Evolutionary conservation across 2,797 vertebrate genomes (phyloP).

Genomic region (Ficedula albicollis): DNA sequence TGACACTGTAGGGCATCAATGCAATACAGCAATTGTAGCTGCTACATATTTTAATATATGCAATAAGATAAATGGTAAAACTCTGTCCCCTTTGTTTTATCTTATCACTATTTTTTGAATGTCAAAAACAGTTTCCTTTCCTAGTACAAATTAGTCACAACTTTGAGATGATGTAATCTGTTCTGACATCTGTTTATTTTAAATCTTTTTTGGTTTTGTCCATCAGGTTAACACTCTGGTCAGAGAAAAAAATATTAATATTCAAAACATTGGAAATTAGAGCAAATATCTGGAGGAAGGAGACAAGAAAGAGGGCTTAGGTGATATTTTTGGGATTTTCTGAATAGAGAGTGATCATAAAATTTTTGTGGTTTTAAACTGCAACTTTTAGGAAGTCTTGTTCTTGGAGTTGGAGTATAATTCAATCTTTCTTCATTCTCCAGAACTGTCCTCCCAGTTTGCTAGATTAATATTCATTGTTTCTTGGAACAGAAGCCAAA

Average conservation of each 20-base stretch:
- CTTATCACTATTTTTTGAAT: accelerated
- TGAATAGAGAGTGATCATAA: background rate
- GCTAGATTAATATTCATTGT: background rate
- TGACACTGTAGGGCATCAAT: background rate
- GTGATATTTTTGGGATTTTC: background rate
- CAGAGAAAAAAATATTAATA: background rate
- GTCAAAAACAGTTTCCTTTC: background rate
- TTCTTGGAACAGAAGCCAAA: background rate
- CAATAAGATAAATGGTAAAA: background rate
- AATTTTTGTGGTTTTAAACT: background rate
- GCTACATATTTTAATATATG: background rate
- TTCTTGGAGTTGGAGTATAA: background rate
- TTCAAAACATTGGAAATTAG: background rate
- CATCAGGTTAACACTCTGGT: background rate
- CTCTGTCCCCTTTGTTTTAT: background rate
- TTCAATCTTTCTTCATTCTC: background rate
- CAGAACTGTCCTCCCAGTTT: background rate
- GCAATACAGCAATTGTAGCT: background rate
- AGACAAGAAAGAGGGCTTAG: background rate
- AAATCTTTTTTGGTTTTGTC: background rate
- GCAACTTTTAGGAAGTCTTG: background rate
- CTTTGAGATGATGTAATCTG: background rate
- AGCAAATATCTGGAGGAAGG: background rate
- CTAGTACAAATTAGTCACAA: background rate
- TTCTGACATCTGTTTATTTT: background rate